phyloP scores from a whole-genome alignment of 2,888 invertebrate species.

The Panzeria rudis region DNA sequence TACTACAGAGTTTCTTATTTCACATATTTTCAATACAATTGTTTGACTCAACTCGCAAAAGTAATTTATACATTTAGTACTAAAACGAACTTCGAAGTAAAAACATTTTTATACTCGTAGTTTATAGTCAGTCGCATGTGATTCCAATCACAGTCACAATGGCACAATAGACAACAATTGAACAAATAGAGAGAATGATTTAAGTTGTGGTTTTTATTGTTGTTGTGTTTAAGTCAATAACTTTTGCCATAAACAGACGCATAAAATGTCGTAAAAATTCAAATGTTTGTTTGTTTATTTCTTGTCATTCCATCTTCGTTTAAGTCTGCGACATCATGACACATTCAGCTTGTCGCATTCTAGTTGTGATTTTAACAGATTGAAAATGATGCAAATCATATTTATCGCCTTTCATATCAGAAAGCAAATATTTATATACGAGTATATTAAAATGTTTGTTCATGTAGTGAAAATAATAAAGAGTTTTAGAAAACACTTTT shows the following conservation, averaged over 20 bases:
- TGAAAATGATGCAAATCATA: constrained; percentile 58
- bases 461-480: neutral
- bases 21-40: no score
- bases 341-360: constrained; percentile 20
- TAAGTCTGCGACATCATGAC: constrained; percentile 14
- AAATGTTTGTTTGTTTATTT: constrained; percentile 29
- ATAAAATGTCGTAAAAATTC: constrained; percentile 61
- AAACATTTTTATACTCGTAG: neutral
- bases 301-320: constrained; percentile 33
- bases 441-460: neutral
- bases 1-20: no score
- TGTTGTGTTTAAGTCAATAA: constrained; percentile 65
- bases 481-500: no score
- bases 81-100: neutral
- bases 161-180: constrained; percentile 17
- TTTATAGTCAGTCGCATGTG: constrained; percentile 1
- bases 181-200: constrained; percentile 30
- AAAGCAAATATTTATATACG: neutral
- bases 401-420: constrained; percentile 48
- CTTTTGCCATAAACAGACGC: constrained; percentile 67
- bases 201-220: constrained; percentile 39
- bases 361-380: constrained; percentile 25
- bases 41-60: no score
- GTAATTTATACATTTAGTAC: no score
- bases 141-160: constrained; percentile 56